These are phyloP conservation scores for Salarias fasciatus DNA, from an alignment of 2,797 vertebrate species.

Conservation along the genomic window DNA sequence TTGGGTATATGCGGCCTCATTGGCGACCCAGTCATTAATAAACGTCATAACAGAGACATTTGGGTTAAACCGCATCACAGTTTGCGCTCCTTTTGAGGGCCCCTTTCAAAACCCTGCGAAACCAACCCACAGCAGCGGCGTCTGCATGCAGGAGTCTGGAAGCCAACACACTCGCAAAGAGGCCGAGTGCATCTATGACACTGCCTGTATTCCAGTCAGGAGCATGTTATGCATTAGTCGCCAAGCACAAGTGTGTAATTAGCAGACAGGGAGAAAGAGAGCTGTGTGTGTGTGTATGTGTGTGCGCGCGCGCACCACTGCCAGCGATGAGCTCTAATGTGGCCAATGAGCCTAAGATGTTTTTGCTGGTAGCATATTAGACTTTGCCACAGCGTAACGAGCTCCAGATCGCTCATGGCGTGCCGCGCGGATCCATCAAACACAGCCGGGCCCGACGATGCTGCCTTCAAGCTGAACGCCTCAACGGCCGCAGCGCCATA, in stretches of 20 bases:
- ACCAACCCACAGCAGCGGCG: slow-evolving; percentile 46
- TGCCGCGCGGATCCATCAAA: slow-evolving; percentile 58
- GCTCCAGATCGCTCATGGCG: slow-evolving; percentile 59
- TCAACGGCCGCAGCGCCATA: slow-evolving; percentile 28
- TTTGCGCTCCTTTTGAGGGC: slow-evolving; percentile 49
- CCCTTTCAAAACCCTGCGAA: slow-evolving; percentile 52
- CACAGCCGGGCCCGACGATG: slow-evolving; percentile 28
- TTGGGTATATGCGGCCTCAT: slow-evolving; percentile 23
- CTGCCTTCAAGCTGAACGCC: slow-evolving; percentile 37
- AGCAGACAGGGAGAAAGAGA: slow-evolving; percentile 17
- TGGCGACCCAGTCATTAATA: slow-evolving; percentile 54
- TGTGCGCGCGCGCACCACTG: slow-evolving; percentile 22
- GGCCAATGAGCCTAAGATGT: slow-evolving; percentile 67
- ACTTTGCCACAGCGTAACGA: slow-evolving; percentile 65
- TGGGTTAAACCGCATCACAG: slow-evolving; percentile 71
- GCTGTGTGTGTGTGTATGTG: slow-evolving; percentile 11
- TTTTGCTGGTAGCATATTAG: slow-evolving; percentile 67
- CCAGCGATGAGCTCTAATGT: slow-evolving; percentile 59
- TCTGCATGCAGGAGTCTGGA: slow-evolving; percentile 29
- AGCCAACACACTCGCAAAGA: slow-evolving; percentile 27
- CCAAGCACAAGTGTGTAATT: slow-evolving; percentile 56
- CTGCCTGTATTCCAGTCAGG: slow-evolving; percentile 23
- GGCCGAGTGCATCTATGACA: slow-evolving; percentile 29
- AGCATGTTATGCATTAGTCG: slow-evolving; percentile 50
- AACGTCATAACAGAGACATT: slow-evolving; percentile 60